Evolutionary conservation across 2,797 vertebrate species (phyloP), one percentile per base, ranked within the genome.

Genomic region (Phoxinus dragarum): DNA sequence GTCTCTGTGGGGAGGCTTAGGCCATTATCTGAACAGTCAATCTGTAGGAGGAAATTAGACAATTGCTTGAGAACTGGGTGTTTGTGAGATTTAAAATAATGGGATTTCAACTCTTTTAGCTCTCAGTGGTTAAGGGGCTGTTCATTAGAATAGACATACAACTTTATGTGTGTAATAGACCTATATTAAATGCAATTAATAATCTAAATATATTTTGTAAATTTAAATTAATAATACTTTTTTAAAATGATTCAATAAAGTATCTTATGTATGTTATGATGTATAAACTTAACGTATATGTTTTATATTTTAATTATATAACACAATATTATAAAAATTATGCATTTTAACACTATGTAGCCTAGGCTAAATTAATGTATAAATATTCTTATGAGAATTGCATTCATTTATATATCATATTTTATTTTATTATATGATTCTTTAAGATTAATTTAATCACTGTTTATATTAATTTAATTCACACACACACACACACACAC

Each of bases 41-140:
- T 84, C 84, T 88, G 79, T n/a, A 47, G 42, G 66, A 88, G 69
- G 74, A 82, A 84, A 83, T 87, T 73, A 88, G 75, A 87, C 68
- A 84, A 66, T 56, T 84, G 69, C 42, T 79, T 38, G 8, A 86
- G 69, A 83, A 69, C 23, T 52, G 83, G 16, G 54, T 47, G 79
- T 85, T 85, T 72, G 73, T 74, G 31, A 47, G 49, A 59, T 42
- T 81, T 61, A 5, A 69, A 80, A 79, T 67, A 31, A 67, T 38
- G 52, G 11, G 38, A 59, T 56, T 66, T 40, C 0, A n/a, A 7
- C 14, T 44, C 38, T 61, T 72, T 72, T 59, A 5, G 17, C 17
- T 82, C 73, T 5, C 1, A 36, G 36, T 59, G 11, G 54, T 49
- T 12, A 34, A 6, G 16, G 19, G 27, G 9, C 16, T 52, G 42